Conservation (phyloP, 2,888 invertebrate species). For the Melinopterus prodromus region DNA sequence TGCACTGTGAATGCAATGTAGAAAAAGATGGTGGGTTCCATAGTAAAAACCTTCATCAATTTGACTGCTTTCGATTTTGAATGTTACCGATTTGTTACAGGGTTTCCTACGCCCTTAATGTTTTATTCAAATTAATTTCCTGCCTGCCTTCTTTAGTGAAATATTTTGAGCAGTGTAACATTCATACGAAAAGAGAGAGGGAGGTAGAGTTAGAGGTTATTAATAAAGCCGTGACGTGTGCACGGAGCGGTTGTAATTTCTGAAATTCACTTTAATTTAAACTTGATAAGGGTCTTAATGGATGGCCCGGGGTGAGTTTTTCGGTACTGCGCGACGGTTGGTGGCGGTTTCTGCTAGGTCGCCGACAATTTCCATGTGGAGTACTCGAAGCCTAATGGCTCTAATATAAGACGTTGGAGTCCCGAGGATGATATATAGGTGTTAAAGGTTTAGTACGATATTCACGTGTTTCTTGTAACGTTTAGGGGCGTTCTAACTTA, state of each 20-base stretch:
- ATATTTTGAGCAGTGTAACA: too few relatives aligned
- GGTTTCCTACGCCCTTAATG: too few relatives aligned
- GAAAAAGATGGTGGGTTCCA: too few relatives aligned
- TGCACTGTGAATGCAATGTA: too few relatives aligned
- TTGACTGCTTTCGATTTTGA: too few relatives aligned
- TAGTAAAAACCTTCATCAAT: too few relatives aligned
- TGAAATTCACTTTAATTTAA: constrained; percentile 36
- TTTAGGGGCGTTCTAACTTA: neutral
- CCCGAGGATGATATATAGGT: neutral
- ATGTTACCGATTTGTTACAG: too few relatives aligned
- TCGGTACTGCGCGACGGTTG: constrained; percentile 6
- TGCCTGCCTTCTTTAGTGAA: too few relatives aligned
- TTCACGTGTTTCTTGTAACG: neutral
- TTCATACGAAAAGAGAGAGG: neutral
- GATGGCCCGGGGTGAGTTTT: constrained; percentile 22
- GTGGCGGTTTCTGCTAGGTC: neutral
- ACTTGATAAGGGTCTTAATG: constrained; percentile 35
- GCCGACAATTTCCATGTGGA: constrained; percentile 4
- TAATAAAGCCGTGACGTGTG: constrained; percentile 30
- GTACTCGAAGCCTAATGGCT: neutral
- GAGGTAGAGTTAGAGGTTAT: constrained; percentile 10
- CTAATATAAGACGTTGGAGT: neutral
- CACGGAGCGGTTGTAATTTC: constrained; percentile 32
- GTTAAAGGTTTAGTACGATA: neutral
- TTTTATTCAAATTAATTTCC: too few relatives aligned